Percentiles rank a stretch among this genome's conserved stretches.
These are phyloP conservation scores for Spermophilus dauricus DNA, from an alignment of 2,113 vertebrate genomes.

Conservation along the genomic window DNA sequence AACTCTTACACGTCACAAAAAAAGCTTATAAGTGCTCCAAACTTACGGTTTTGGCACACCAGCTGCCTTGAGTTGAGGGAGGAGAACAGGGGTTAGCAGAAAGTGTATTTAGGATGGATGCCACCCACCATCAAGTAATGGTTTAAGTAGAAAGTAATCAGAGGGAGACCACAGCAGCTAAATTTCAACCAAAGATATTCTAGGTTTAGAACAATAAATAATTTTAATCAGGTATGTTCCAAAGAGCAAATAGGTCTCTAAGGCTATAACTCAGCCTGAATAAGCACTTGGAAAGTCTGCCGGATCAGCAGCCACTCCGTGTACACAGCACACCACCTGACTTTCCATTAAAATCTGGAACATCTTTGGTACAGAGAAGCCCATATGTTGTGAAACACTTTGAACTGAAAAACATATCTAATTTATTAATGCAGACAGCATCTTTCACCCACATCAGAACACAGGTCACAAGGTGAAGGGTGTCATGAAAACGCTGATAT, in stretches of 20 bases:
- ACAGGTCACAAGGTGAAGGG: background rate
- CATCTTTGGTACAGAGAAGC: background rate
- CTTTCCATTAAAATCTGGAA: background rate
- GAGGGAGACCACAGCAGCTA: slow-evolving; percentile 82
- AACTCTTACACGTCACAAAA: slow-evolving; percentile 73
- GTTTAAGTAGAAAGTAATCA: slow-evolving; percentile 84
- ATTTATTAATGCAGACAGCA: slow-evolving; percentile 49
- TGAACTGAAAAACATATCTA: background rate
- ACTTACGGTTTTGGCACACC: slow-evolving; percentile 82
- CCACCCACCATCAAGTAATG: slow-evolving; percentile 84
- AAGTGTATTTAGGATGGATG: slow-evolving; percentile 84
- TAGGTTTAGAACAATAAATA: slow-evolving; percentile 86
- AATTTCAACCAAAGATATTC: slow-evolving; percentile 84
- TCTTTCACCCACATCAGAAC: slow-evolving; percentile 24
- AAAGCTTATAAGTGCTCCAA: slow-evolving; percentile 44
- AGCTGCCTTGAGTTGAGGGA: slow-evolving; percentile 55
- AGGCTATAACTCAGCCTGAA: slow-evolving; percentile 46
- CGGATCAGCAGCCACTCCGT: background rate
- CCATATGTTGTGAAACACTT: background rate
- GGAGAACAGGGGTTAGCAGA: slow-evolving; percentile 77
- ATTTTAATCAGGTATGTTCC: slow-evolving; percentile 79
- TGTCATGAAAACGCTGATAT: slow-evolving; percentile 17
- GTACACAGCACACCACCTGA: background rate
- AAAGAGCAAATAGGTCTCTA: slow-evolving; percentile 71
- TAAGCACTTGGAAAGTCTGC: background rate